Base-by-base conservation (phyloP, 2,113 vertebrate species). In the Odontesthes bonariensis region DNA sequence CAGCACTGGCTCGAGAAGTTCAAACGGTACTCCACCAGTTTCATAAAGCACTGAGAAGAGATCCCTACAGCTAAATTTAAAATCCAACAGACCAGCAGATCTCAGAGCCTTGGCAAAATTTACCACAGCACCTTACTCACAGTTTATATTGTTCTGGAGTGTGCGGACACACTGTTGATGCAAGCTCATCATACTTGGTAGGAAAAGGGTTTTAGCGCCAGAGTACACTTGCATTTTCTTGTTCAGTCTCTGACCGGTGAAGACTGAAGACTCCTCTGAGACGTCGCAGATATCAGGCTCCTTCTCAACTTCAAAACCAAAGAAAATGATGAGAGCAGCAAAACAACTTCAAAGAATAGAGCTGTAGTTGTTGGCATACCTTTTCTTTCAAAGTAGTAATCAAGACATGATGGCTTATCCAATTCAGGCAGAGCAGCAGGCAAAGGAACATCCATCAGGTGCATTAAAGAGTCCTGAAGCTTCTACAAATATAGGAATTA, bases 211-310 rank as follows among this genome's bases (percentile, higher is more conserved):
- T 90, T 96, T 98, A 9, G 92, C 89, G 6, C 97, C 96, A 0
- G 96, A 97, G 79, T 97, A 97, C 55, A 98, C 96, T 23, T 95
- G 95, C 96, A 98, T 97, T 88, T 97, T 97, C 70, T 72, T 95
- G 86, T 96, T 96, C 5, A 95, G 80, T 31, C 97, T 90, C 51
- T 91, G 94, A n/a, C 96, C 96, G 3, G 93, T 95, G 83, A 97
- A 96, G 23, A 88, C 82, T 23, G 58, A 40, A 0, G 73, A 53
- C 13, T 96, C 95, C 49, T 93, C 93, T 1, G 74, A 57, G 54
- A 60, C 22, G 0, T 92, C 91, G 4, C 47, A 69, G 11, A 66
- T 38, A 20, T 90, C 86, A 0, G 63, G 16, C 33, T 86, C 91
- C 27, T 75, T 89, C 53, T 93, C 90, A 23, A 55, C 93, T 93